Conservation (phyloP, 2,797 vertebrate genomes). For the Rhodeus uyekii region DNA sequence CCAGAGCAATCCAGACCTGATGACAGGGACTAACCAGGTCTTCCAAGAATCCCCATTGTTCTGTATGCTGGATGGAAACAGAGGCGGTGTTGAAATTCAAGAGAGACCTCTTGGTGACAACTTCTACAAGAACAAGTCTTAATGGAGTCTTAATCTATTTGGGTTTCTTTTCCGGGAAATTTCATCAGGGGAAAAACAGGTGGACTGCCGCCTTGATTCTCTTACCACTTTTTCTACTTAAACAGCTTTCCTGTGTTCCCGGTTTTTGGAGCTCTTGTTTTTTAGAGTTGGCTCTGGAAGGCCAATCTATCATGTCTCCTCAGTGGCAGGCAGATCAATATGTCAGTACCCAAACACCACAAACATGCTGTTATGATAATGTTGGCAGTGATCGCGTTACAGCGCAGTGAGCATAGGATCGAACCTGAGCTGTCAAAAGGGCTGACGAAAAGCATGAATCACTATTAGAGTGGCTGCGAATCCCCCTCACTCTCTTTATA, state of each 20-base stretch:
- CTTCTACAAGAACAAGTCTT: background rate
- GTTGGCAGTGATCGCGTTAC: conserved; percentile 82
- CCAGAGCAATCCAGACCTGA: background rate
- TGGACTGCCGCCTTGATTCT: background rate
- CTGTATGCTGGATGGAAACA: background rate
- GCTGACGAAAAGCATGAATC: conserved; percentile 85
- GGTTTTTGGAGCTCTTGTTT: conserved; percentile 53
- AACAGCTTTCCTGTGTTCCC: conserved; percentile 50
- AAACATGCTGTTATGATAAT: conserved; percentile 84
- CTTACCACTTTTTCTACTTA: conserved; percentile 55
- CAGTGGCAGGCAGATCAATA: conserved; percentile 78
- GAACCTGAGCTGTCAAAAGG: conserved; percentile 81
- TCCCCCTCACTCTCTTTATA: background rate
- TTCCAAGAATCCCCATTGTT: conserved; percentile 16
- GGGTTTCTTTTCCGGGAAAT: background rate
- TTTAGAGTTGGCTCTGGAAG: conserved; percentile 68
- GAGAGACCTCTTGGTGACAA: background rate
- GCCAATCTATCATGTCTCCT: conserved; percentile 81
- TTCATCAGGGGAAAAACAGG: background rate
- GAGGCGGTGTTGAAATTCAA: background rate
- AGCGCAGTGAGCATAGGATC: conserved; percentile 81
- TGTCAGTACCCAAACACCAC: conserved; percentile 73
- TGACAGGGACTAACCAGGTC: conserved; percentile 23
- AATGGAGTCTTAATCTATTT: background rate
- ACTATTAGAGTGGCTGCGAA: conserved; percentile 78